Evolutionary conservation across 1,140 invertebrate species (phyloP).

Genomic region (Coenobita brevimanus): DNA sequence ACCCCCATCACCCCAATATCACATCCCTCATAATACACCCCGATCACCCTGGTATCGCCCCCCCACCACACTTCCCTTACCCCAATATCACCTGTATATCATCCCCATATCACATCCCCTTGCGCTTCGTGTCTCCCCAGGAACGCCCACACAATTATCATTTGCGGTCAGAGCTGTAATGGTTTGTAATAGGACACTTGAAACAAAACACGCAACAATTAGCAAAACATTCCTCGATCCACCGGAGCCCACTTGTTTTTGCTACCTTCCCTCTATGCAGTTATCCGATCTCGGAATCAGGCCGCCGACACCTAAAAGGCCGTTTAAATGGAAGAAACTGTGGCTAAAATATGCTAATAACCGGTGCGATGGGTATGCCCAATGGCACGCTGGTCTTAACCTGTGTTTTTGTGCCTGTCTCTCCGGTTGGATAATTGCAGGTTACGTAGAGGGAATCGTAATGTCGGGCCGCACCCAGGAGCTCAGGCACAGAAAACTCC

Average conservation of each 20-base stretch:
- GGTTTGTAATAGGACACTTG: slow-evolving; percentile 61
- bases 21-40: too few relatives aligned
- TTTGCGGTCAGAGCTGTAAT: slow-evolving; percentile 61
- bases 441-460: slow-evolving; percentile 15
- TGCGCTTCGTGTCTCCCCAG: neutral
- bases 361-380: slow-evolving; percentile 55
- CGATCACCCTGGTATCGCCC: too few relatives aligned
- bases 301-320: slow-evolving; percentile 51
- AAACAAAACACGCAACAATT: slow-evolving; percentile 63
- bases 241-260: slow-evolving; percentile 36
- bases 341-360: slow-evolving; percentile 66
- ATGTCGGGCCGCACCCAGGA: neutral
- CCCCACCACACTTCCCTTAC: too few relatives aligned
- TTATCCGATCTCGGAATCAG: slow-evolving; percentile 49
- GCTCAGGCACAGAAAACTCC: neutral
- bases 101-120: too few relatives aligned
- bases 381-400: slow-evolving; percentile 54
- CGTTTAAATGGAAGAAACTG: slow-evolving; percentile 63
- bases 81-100: too few relatives aligned
- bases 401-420: slow-evolving; percentile 58
- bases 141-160: slow-evolving; percentile 54
- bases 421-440: slow-evolving; percentile 46
- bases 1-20: too few relatives aligned
- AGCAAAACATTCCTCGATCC: slow-evolving; percentile 58
- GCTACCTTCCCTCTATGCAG: slow-evolving; percentile 60